Conservation (phyloP, 2,797 vertebrate species). For the Xenentodon cancila region DNA sequence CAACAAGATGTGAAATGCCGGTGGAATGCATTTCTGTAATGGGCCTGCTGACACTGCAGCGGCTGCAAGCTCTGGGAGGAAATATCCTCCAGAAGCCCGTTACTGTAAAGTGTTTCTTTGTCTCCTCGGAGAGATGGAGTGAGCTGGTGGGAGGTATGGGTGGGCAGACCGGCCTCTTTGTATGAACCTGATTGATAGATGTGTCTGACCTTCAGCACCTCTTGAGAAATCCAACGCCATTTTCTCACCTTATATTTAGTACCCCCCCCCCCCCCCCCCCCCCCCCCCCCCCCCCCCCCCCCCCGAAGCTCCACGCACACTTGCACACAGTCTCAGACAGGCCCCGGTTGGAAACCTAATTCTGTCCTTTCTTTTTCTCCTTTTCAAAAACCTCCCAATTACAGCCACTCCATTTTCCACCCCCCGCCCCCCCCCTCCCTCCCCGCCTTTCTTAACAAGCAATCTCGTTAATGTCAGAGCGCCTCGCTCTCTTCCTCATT, state of each 20-base stretch:
- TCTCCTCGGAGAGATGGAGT: constrained; percentile 37
- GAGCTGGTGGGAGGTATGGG: constrained; percentile 16
- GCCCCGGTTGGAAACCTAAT: constrained; percentile 78
- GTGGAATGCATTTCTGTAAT: constrained; percentile 62
- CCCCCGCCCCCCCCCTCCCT: constrained; percentile 35
- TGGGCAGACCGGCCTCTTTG: constrained; percentile 38
- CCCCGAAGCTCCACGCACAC: constrained; percentile 26
- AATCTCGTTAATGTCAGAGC: constrained; percentile 77
- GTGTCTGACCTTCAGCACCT: constrained; percentile 72
- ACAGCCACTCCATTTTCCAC: constrained; percentile 77
- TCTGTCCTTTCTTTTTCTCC: constrained; percentile 77
- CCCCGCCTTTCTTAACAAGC: constrained; percentile 75
- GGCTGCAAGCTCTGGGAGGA: constrained; percentile 44
- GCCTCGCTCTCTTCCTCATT: constrained; percentile 53
- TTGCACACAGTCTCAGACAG: constrained; percentile 50
- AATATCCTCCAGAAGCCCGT: constrained; percentile 62
- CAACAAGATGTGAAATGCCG: constrained; percentile 58
- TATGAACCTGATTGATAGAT: constrained; percentile 71
- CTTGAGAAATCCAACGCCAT: constrained; percentile 71
- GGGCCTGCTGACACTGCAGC: constrained; percentile 65
- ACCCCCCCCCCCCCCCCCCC: no score
- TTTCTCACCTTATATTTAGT: constrained; percentile 69
- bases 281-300: constrained; percentile 34
- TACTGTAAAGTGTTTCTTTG: constrained; percentile 73
- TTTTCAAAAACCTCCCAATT: constrained; percentile 84